A percentile compares a stretch with the other conserved stretches of the same genome.
phyloP scores from a whole-genome alignment of 1,140 invertebrate genomes.

The Propsilocerus akamusi region DNA sequence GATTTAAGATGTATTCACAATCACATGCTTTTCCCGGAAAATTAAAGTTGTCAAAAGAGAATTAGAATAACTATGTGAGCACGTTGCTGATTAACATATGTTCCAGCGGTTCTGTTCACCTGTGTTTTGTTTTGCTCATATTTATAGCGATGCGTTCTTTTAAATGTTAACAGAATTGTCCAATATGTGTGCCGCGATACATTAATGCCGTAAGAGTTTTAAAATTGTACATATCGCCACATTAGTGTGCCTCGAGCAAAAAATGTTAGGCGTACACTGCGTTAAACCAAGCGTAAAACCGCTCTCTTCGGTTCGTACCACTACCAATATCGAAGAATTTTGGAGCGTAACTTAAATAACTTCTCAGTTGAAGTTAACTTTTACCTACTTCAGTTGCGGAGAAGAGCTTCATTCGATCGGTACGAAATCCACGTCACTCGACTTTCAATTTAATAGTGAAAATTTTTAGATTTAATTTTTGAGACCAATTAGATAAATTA shows the following conservation, averaged over 20 bases:
- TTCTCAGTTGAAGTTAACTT: background rate
- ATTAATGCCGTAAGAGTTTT: too few species aligned
- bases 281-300: too few species aligned
- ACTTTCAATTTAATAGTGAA: background rate
- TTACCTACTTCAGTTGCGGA: background rate
- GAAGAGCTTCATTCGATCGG: background rate
- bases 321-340: background rate
- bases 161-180: too few species aligned
- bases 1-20: too few species aligned
- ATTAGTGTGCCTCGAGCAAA: background rate
- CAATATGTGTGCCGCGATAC: too few species aligned
- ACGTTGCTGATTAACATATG: background rate
- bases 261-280: background rate
- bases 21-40: too few species aligned
- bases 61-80: too few species aligned
- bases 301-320: too few species aligned
- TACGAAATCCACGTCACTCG: background rate
- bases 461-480: background rate
- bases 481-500: background rate
- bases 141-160: too few species aligned
- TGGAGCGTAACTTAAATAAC: background rate
- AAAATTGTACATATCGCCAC: background rate
- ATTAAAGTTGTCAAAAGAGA: too few species aligned
- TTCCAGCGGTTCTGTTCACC: background rate
- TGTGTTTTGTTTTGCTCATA: conserved; percentile 3